Base-by-base conservation (phyloP, 2,797 vertebrate genomes). In the Manis pentadactyla region DNA sequence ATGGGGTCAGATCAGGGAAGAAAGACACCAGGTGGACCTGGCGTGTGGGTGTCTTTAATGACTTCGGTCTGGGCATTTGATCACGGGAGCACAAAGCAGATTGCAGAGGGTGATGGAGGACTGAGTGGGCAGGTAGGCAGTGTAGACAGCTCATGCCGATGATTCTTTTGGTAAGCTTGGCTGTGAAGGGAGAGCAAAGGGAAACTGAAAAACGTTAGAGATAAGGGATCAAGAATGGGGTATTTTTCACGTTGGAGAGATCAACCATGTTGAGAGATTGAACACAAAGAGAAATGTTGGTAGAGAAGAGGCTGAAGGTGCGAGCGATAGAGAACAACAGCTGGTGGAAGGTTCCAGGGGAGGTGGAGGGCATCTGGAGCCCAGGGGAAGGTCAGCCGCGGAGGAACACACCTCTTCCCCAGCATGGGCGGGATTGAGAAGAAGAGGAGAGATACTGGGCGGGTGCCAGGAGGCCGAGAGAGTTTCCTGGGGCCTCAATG, bases 301-400 rank as follows among this genome's bases (percentile, higher is more conserved):
- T 13, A 19, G 73, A 27, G 29, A 59, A 55, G 42, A 84, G 53
- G 77, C 51, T 23, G 37, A 63, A 12, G 15, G 6, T 0, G 4
- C 4, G 61, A 66, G 25, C 0, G 7, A 29, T 29, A 75, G 31
- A 14, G 8, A 3, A 15, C 8, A 3, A 18, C 0, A 57, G 3
- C 2, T 13, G 75, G 29, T 77, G 34, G n/a, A 4, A 46, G 73
- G 14, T n/a, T 61, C 53, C 17, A 5, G 66, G 66, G 59, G 69
- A 42, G 34, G 4, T 14, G 13, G n/a, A 29, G 46, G 64, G 64
- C 13, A 11, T 15, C 17, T 31, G 68, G 61, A 42, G 18, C 9
- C 8, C 19, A 5, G 23, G 31, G n/a, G n/a, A 18, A 6, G 34
- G 73, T 11, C 3, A 7, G n/a, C 55, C 2, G 3, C 0, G 27